These are phyloP conservation scores for Cynaeus angustus DNA, from an alignment of 2,888 invertebrate genomes.

Conservation along the genomic window DNA sequence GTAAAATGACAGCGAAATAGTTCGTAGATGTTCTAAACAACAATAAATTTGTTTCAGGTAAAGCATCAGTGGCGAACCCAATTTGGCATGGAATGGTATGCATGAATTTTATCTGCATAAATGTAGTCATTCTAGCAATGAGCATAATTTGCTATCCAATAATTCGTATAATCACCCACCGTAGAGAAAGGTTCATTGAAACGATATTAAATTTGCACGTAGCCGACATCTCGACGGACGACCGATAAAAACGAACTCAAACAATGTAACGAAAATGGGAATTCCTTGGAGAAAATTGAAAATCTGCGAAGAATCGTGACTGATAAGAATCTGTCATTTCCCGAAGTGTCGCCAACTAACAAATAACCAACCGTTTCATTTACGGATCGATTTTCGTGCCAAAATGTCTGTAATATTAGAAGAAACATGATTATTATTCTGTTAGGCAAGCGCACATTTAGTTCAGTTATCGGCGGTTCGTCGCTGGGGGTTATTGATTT, in stretches of 20 bases:
- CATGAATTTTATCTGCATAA: constrained; percentile 6
- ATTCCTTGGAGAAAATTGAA: constrained; percentile 59
- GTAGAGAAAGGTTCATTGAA: constrained; percentile 17
- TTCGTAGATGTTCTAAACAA: constrained; percentile 1
- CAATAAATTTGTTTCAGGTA: constrained; percentile 37
- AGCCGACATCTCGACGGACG: constrained; percentile 39
- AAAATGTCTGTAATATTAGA: constrained; percentile 54
- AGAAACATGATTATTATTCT: constrained; percentile 63
- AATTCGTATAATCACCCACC: not conserved
- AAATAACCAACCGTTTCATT: constrained; percentile 53
- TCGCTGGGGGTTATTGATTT: constrained; percentile 63
- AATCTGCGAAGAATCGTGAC: constrained; percentile 61
- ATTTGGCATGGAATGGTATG: constrained; percentile 21
- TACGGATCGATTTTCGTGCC: constrained; percentile 55
- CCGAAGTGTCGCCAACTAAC: constrained; percentile 59
- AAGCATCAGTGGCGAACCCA: constrained; percentile 5
- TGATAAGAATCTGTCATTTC: constrained; percentile 65
- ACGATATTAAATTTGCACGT: constrained; percentile 48
- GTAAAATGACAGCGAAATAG: too few relatives aligned
- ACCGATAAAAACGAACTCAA: constrained; percentile 43
- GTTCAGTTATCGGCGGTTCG: constrained; percentile 60
- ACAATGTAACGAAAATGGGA: constrained; percentile 48
- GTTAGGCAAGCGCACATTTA: constrained; percentile 63
- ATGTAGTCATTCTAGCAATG: not conserved
- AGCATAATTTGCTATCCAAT: not conserved